Evolutionary conservation across 2,888 invertebrate genomes (phyloP), one percentile per base, ranked within the genome.

Genomic region (Argyresthia goedartella): DNA sequence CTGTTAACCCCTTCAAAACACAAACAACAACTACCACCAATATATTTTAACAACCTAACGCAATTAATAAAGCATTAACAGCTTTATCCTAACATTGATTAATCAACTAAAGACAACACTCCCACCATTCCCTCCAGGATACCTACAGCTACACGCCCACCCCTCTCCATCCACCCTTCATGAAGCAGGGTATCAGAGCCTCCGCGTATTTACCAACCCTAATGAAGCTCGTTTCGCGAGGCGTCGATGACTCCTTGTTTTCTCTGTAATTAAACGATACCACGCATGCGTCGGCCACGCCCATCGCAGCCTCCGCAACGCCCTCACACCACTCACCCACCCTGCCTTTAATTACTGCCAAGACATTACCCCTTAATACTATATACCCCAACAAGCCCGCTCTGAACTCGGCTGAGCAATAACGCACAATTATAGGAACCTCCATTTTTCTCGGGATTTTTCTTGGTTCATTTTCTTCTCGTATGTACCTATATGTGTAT

Each of bases 361-460:
- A 79, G 76, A 85, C 82, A 82, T 85, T 82, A 85, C 81, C 71
- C 81, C 78, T 74, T 79, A 77, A 81, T 76, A 69, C 71, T 75
- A 76, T 76, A 73, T 78, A 62, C 61, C 64, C 60, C 55, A 25
- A 53, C 11, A 34, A 9, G 9, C 44, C 44, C 39, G 39, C 39
- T 14, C 13, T 8, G 35, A 44, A 44, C 44, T 11, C 34, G n/a
- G 6, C 35, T 10, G 35, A 43, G 44, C 36, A 49, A 49, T 36
- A 35, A 36, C 11, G 39, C 41, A 25, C 50, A 51, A 51, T 50
- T 42, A 50, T 34, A 35, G 16, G 41, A 41, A 41, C 8, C 35
- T 48, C 48, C 36, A 50, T 50, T 49, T 49, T 49, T 50, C 50
- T 50, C 16, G 41, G 41, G 25, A 50, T 50, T 16, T 50, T 41